These are phyloP conservation scores for Hypomesus transpacificus DNA, from an alignment of 2,113 vertebrate genomes.

Conservation along the genomic window DNA sequence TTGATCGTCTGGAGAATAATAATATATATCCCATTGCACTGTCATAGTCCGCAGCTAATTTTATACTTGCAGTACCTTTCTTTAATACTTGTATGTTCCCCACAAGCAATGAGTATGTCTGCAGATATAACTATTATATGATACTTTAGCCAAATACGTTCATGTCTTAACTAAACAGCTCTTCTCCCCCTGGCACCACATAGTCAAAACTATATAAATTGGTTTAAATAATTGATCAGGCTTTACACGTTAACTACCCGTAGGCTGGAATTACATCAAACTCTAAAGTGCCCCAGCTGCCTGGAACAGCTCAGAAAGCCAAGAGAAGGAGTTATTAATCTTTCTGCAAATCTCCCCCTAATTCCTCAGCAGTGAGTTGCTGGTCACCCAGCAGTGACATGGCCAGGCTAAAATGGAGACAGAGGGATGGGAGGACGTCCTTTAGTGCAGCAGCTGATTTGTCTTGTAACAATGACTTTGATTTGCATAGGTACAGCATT, in stretches of 20 bases:
- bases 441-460: constrained; percentile 51
- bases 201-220: constrained; percentile 54
- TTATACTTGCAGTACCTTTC: too few relatives aligned
- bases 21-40: too few relatives aligned
- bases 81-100: neutral
- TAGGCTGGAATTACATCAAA: constrained; percentile 62
- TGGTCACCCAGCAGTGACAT: constrained; percentile 57
- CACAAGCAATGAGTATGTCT: constrained; percentile 27
- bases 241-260: constrained; percentile 60
- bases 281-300: constrained; percentile 48
- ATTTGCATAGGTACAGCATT: constrained; percentile 69
- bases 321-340: constrained; percentile 58
- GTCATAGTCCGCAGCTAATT: too few relatives aligned
- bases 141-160: constrained; percentile 15
- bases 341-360: constrained; percentile 43
- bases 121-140: constrained; percentile 20
- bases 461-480: constrained; percentile 61
- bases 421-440: constrained; percentile 33
- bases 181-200: constrained; percentile 36
- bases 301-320: constrained; percentile 29
- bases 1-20: too few relatives aligned
- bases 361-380: constrained; percentile 45
- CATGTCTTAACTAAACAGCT: constrained; percentile 29
- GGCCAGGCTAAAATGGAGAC: constrained; percentile 27
- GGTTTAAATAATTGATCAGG: constrained; percentile 62